These are phyloP conservation scores for Muraenolepis orangiensis DNA, from an alignment of 2,797 vertebrate species.

Conservation along the genomic window DNA sequence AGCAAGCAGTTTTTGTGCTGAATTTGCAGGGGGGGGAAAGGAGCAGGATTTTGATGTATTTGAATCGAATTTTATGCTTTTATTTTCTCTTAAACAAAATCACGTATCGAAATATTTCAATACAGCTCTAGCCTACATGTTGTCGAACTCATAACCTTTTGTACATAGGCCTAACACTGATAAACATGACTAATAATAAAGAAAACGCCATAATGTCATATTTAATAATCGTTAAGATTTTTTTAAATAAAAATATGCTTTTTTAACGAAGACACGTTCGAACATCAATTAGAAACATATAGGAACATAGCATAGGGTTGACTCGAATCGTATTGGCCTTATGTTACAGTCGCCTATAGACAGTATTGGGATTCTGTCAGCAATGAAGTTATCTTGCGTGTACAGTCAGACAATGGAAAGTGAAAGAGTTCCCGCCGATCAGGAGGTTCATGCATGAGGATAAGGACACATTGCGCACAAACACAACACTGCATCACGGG, in stretches of 20 bases:
- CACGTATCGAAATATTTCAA: background rate
- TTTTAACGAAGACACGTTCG: background rate
- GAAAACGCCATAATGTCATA: background rate
- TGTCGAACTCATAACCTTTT: background rate
- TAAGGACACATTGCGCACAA: slow-evolving; percentile 11
- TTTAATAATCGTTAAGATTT: background rate
- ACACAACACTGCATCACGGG: slow-evolving; percentile 51
- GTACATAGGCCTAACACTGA: background rate
- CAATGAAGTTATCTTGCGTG: background rate
- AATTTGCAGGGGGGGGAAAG: slow-evolving; percentile 59
- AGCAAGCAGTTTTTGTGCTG: slow-evolving; percentile 77
- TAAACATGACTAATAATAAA: background rate
- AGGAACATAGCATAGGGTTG: background rate
- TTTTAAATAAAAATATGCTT: no score
- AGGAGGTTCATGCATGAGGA: background rate
- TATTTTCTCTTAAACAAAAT: slow-evolving; percentile 23
- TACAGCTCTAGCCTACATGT: background rate
- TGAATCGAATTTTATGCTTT: slow-evolving; percentile 20
- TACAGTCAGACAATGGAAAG: background rate
- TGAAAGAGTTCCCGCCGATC: background rate
- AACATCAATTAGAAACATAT: background rate
- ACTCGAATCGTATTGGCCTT: background rate
- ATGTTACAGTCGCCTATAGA: background rate
- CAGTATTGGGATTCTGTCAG: background rate
- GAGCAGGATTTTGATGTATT: slow-evolving; percentile 26